Evolutionary conservation across 2,797 vertebrate genomes (phyloP), one percentile per base, ranked within the genome.

Genomic region (Propithecus deckenii): DNA sequence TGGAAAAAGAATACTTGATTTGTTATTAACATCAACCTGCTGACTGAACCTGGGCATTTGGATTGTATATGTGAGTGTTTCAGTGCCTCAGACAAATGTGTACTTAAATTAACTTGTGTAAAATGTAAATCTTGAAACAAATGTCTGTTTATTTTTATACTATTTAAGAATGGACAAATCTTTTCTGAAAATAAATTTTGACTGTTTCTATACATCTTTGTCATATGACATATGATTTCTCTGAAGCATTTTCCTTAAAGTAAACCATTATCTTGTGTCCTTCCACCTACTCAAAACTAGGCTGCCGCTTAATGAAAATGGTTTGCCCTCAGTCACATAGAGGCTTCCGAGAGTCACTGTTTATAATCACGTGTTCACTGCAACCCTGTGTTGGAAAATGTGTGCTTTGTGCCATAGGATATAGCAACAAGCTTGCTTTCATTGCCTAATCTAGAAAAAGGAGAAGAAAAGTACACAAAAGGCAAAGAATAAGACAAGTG

Each of bases 81-180:
- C 91, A 38, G 72, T 94, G 94, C 80, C 92, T 92, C 41, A 72
- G 84, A 97, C 32, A 79, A 90, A 80, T 86, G 69, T 96, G 43
- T 96, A 87, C 96, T 97, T 98, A 97, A 98, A 87, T 97, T 96
- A 97, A 92, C 7, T 96, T 96, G 97, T 90, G 71, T 95, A 75
- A 94, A 94, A 57, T 80, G 7, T 38, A 89, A 78, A 17, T 84
- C n/a, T 96, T 94, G 75, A 89, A 80, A 96, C 35, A 95, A 96
- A 96, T 94, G 41, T 38, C 55, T 91, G 92, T 97, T 94, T 98
- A 98, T 98, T 98, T 98, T 98, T 98, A 35, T 98, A 98, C 74
- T 97, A 95, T 98, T 97, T 97, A 97, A 97, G 18, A 94, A 96
- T 69, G 65, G 59, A 96, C 91, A 87, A 93, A 79, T 88, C 30